A percentile compares a stretch with the other conserved stretches of the same genome.
These are phyloP conservation scores for Dynastes grantii DNA, from an alignment of 2,888 invertebrate species.

Conservation along the genomic window DNA sequence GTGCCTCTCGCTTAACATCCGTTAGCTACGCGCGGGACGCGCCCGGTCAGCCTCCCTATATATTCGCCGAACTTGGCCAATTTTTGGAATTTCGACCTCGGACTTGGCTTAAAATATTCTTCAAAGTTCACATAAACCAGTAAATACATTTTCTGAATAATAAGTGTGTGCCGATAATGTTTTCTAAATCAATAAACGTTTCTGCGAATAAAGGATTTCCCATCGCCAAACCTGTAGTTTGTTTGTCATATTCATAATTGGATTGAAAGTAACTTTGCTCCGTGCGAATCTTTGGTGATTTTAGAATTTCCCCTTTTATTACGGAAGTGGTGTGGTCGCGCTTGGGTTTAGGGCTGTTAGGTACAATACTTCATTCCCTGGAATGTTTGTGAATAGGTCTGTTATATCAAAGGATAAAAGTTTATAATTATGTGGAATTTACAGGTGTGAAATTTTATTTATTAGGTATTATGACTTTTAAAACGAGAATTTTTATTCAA, in stretches of 20 bases:
- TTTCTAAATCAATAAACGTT: neutral
- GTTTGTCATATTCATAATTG: too few relatives aligned
- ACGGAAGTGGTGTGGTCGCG: neutral
- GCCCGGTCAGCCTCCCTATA: too few relatives aligned
- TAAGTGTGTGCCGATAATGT: neutral
- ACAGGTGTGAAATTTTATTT: neutral
- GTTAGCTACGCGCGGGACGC: too few relatives aligned
- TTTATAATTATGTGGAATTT: neutral
- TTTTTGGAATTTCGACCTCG: too few relatives aligned
- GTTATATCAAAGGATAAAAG: constrained; percentile 1
- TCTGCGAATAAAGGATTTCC: neutral
- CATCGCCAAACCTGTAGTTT: too few relatives aligned
- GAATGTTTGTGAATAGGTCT: neutral
- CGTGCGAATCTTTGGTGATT: neutral
- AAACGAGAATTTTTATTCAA: neutral
- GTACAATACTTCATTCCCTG: neutral
- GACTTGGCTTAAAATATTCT: too few relatives aligned
- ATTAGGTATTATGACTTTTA: neutral
- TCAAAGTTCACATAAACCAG: too few relatives aligned
- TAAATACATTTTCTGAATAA: too few relatives aligned
- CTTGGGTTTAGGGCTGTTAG: neutral
- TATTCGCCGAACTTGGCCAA: too few relatives aligned
- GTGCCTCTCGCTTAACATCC: too few relatives aligned
- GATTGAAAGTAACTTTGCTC: too few relatives aligned
- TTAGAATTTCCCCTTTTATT: neutral